Conservation (phyloP, 2,797 vertebrate species). For the Lepus oiostolus region DNA sequence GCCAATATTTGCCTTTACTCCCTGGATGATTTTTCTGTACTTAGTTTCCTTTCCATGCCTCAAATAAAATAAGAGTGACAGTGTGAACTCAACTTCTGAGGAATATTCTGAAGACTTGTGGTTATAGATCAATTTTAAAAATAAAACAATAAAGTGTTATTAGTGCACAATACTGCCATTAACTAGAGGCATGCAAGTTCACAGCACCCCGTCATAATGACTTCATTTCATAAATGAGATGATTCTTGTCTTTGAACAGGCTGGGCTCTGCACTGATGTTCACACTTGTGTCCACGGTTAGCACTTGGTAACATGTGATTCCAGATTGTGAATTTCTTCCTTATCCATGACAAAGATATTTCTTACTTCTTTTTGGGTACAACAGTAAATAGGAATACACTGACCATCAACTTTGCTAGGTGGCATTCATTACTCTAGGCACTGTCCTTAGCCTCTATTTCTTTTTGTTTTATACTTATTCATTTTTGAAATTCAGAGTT, state of each 20-base stretch:
- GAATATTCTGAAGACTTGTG: conserved; percentile 35
- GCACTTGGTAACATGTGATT: neutral
- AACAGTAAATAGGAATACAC: neutral
- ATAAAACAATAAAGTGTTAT: conserved; percentile 16
- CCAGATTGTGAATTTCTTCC: neutral
- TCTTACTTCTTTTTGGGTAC: neutral
- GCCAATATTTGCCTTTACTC: neutral
- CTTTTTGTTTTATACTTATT: neutral
- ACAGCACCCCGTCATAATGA: neutral
- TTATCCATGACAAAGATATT: neutral
- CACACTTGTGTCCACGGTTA: neutral
- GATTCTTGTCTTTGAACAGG: neutral
- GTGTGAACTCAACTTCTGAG: neutral
- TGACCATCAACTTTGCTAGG: neutral
- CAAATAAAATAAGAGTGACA: conserved; percentile 40
- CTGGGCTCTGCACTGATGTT: neutral
- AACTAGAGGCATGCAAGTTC: neutral
- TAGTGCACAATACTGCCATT: neutral
- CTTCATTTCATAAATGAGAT: neutral
- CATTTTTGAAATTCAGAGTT: no score
- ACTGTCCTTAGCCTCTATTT: neutral
- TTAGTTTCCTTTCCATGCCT: neutral
- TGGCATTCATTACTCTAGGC: neutral
- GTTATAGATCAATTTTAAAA: neutral
- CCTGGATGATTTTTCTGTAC: conserved; percentile 3